phyloP scores from a whole-genome alignment of 2,888 invertebrate species.

The Euspilapteryx auroguttella region DNA sequence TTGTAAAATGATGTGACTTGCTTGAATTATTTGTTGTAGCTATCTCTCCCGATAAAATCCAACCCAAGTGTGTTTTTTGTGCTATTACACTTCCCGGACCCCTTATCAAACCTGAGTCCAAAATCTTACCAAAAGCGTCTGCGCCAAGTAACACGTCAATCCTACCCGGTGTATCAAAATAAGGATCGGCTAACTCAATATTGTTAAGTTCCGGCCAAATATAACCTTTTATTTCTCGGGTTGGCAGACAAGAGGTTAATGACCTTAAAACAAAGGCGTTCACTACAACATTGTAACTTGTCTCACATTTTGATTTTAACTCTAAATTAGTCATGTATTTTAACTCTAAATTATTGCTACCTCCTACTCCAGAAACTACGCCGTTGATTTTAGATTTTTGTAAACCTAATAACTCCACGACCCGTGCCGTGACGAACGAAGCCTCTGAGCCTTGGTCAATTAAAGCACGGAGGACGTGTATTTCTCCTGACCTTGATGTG shows the following conservation, averaged over 20 bases:
- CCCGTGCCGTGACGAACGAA: conserved; percentile 11
- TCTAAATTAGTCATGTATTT: conserved; percentile 8
- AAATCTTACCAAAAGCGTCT: conserved; percentile 10
- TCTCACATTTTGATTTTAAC: conserved; percentile 1
- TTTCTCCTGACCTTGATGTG: conserved; percentile 7
- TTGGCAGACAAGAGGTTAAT: conserved; percentile 6
- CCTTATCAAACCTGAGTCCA: conserved; percentile 10
- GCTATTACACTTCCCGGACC: conserved; percentile 8
- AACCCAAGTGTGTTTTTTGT: conserved; percentile 10
- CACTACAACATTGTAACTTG: conserved; percentile 4
- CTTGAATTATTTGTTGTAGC: background rate
- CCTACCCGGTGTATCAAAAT: conserved; percentile 7
- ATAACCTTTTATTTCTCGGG: conserved; percentile 7
- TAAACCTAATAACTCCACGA: conserved; percentile 9
- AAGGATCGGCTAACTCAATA: conserved; percentile 8
- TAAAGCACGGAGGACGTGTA: conserved; percentile 10
- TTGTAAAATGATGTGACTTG: conserved; percentile 5
- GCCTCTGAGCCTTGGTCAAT: conserved; percentile 13
- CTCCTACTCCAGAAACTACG: conserved; percentile 11
- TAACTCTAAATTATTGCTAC: conserved; percentile 6
- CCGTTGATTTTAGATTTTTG: conserved; percentile 8
- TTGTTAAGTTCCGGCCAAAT: conserved; percentile 7
- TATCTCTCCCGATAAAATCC: conserved; percentile 7
- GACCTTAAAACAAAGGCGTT: conserved; percentile 9
- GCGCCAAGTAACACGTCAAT: conserved; percentile 10